Evolutionary conservation across 2,888 invertebrate genomes (phyloP).

Genomic region (Mimas tiliae): DNA sequence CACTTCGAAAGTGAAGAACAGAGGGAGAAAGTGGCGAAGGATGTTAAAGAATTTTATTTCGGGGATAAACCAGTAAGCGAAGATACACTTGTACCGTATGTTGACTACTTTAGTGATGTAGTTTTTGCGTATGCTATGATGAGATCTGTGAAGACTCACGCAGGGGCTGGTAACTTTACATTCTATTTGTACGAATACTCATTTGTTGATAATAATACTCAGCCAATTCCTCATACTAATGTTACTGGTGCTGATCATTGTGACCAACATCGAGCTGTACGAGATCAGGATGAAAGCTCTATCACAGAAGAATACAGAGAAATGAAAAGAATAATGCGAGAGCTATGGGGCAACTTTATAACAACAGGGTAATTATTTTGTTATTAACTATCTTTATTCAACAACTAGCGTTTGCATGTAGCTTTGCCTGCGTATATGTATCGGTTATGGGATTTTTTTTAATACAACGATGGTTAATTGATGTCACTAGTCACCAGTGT

Average conservation of each 20-base stretch:
- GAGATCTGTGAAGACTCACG: conserved; percentile 40
- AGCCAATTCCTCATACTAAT: conserved; percentile 33
- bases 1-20: conserved; percentile 38
- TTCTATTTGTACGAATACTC: conserved; percentile 45
- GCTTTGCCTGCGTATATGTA: too few species aligned
- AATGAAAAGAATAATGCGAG: conserved; percentile 41
- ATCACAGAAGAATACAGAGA: conserved; percentile 35
- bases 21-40: conserved; percentile 36
- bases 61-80: conserved; percentile 38
- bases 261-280: conserved; percentile 31
- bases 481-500: too few species aligned
- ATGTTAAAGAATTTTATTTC: conserved; percentile 46
- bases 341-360: conserved; percentile 46
- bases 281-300: conserved; percentile 26
- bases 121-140: conserved; percentile 42
- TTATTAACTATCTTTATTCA: too few species aligned
- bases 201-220: conserved; percentile 36
- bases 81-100: conserved; percentile 34
- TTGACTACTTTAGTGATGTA: conserved; percentile 57
- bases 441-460: too few species aligned
- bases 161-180: conserved; percentile 39
- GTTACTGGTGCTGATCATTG: conserved; percentile 34
- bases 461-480: too few species aligned
- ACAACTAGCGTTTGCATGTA: too few species aligned
- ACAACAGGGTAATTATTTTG: conserved; percentile 42